A percentile compares a stretch with the other conserved stretches of the same genome.
phyloP scores from a whole-genome alignment of 1,140 invertebrate species.

The Chironomus tepperi region DNA sequence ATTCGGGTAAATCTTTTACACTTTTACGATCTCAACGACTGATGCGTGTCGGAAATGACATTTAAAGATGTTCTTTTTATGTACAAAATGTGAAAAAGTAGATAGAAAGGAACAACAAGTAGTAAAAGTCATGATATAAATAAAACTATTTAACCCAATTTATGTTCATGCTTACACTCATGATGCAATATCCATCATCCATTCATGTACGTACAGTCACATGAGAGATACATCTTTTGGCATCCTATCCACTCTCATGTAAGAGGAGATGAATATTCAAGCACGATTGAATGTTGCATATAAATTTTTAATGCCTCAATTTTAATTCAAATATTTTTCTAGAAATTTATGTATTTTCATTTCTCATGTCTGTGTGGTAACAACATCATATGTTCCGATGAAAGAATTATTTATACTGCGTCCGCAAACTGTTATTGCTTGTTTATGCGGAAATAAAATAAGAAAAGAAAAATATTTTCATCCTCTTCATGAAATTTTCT shows the following conservation, averaged over 20 bases:
- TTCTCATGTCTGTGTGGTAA: too few species aligned
- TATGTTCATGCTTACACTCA: background rate
- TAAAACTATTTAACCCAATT: constrained; percentile 19
- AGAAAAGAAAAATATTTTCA: too few species aligned
- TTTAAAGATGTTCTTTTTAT: background rate
- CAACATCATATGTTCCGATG: too few species aligned
- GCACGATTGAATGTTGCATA: background rate
- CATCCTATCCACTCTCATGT: background rate
- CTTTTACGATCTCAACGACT: background rate
- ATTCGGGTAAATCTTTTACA: constrained; percentile 71
- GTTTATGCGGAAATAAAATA: too few species aligned
- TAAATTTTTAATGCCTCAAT: background rate
- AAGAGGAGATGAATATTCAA: too few species aligned
- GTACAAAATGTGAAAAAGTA: background rate
- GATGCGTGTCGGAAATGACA: too few species aligned
- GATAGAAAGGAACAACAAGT: constrained; percentile 1
- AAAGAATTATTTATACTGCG: too few species aligned
- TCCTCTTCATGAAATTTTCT: too few species aligned
- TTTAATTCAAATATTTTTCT: background rate
- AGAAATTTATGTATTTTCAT: too few species aligned
- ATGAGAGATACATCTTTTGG: background rate
- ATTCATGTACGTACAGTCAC: background rate
- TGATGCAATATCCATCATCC: constrained; percentile 18
- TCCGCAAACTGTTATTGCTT: too few species aligned
- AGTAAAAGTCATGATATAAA: constrained; percentile 13